Base-by-base conservation (phyloP, 2,888 invertebrate species). In the Xylota sylvarum region DNA sequence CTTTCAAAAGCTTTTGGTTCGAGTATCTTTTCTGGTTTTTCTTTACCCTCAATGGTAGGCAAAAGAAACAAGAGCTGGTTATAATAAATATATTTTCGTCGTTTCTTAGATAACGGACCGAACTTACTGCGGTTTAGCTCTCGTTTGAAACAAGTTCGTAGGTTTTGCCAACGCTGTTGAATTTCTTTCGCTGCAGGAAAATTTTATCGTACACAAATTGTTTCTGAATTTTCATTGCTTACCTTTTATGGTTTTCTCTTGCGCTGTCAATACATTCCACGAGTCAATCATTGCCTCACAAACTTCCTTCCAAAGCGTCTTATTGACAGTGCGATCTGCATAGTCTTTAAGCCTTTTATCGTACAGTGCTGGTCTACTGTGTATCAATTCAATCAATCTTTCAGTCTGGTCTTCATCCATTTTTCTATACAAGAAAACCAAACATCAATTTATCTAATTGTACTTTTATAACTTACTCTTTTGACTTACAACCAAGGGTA, bases 111-210 rank as follows among this genome's bases (percentile, higher is more conserved):
- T 5, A 40, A 10, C 1, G 14, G 12, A 0, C 27, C 30, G 1
- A 40, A 27, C 17, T 37, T 67, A 14, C 35, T 52, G 3, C 30
- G 23, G 23, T 67, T 69, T 17, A 69, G 12, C 4, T 69, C 69
- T 5, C 52, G 5, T 55, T 69, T 69, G 43, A 69, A 69, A 17
- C 69, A 55, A 9, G 69, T 55, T 2, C 69, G 23, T 14, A 69
- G 40, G n/a, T 69, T 69, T 55, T 55, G 52, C 69, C 69, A 55
- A 10, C 67, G 52, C 17, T 69, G 69, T 32, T 69, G 69, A 23
- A 69, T 17, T 23, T 67, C 67, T 12, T 67, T 67, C 0, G 14
- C 67, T 67, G 32, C 30, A n/a, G 5, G 40, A 12, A 55, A 9
- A 30, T 14, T 2, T 19, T 12, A 9, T 10, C 3, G 5, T 12